These are phyloP conservation scores for Peromyscus nudipes DNA, from an alignment of 2,797 vertebrate genomes.

Conservation along the genomic window DNA sequence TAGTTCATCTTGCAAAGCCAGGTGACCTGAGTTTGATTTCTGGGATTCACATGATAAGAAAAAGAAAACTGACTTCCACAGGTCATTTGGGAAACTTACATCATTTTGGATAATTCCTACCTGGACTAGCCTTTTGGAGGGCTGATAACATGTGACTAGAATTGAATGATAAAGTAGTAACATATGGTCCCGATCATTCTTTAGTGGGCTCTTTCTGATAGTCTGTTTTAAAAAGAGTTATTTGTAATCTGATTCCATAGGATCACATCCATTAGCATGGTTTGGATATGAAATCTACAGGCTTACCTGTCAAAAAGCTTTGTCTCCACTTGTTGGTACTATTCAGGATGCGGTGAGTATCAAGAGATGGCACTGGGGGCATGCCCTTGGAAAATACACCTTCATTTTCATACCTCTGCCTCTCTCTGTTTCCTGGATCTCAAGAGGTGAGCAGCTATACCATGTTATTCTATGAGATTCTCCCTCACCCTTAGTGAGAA, in stretches of 20 bases:
- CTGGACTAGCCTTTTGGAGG: background rate
- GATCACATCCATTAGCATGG: background rate
- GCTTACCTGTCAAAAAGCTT: background rate
- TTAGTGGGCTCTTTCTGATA: background rate
- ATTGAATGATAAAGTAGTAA: background rate
- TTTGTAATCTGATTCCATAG: background rate
- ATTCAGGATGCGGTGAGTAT: background rate
- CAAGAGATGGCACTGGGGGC: background rate
- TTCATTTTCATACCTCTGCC: background rate
- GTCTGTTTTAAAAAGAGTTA: background rate
- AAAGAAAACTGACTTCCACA: background rate
- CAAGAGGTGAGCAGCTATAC: background rate
- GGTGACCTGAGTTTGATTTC: background rate
- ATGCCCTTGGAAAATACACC: background rate
- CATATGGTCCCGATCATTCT: background rate
- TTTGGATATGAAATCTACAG: background rate
- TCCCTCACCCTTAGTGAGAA: no score
- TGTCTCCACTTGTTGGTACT: background rate
- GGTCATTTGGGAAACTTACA: background rate
- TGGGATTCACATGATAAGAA: background rate
- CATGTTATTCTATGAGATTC: background rate
- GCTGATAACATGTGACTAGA: background rate
- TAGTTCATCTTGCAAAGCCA: background rate
- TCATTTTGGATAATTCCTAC: background rate
- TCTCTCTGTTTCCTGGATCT: background rate